Percentiles rank a stretch among this genome's conserved stretches.
phyloP scores from a whole-genome alignment of 1,140 invertebrate genomes.

The Aphis gossypii region DNA sequence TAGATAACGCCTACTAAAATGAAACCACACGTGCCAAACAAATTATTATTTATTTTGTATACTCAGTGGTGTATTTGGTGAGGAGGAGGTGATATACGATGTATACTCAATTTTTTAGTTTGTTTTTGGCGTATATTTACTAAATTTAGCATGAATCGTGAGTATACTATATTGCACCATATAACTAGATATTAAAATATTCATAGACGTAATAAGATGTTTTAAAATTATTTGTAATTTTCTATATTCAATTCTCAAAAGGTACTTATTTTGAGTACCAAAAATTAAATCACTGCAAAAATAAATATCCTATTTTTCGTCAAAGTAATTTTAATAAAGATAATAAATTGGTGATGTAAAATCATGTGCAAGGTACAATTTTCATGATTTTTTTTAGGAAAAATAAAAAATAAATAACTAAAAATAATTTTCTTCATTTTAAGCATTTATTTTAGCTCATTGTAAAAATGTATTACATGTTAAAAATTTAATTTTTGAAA shows the following conservation, averaged over 20 bases:
- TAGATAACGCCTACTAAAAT: background rate
- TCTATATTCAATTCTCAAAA: background rate
- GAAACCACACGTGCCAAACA: background rate
- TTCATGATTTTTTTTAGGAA: background rate
- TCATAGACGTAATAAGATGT: background rate
- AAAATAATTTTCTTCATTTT: too few species aligned
- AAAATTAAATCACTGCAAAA: background rate
- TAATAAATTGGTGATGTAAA: background rate
- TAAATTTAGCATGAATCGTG: background rate
- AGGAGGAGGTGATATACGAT: too few species aligned
- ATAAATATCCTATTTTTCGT: background rate
- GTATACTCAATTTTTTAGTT: background rate
- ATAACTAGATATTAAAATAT: background rate
- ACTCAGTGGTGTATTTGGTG: background rate
- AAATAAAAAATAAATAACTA: background rate
- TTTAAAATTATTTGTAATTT: background rate
- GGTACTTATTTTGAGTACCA: background rate
- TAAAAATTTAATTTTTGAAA: too few species aligned
- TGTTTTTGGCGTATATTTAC: background rate
- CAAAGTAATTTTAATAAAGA: background rate
- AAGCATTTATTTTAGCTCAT: too few species aligned
- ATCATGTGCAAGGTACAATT: background rate
- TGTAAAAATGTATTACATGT: too few species aligned
- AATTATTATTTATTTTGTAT: background rate
- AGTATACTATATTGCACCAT: background rate